A percentile compares a stretch with the other conserved stretches of the same genome.
Conservation (phyloP, 2,888 invertebrate genomes). For the Microplitis manilae region DNA sequence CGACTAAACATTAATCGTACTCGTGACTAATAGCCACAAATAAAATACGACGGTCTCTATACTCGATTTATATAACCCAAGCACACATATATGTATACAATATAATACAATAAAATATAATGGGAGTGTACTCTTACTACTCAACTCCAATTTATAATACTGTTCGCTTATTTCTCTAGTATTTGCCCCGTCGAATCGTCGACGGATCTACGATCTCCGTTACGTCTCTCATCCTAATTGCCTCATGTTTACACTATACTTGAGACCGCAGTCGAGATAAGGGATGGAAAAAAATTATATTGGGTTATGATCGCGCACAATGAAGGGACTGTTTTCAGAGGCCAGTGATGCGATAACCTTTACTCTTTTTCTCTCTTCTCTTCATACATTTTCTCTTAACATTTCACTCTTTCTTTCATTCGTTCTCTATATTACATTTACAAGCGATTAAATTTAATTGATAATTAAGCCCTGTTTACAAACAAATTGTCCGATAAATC, state of each 20-base stretch:
- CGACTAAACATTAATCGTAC: not conserved
- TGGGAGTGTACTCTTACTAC: not conserved
- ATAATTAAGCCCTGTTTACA: conserved; percentile 55
- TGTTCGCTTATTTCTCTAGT: conserved; percentile 23
- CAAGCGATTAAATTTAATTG: conserved; percentile 52
- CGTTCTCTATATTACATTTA: conserved; percentile 41
- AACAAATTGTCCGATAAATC: conserved; percentile 54
- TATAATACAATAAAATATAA: not conserved
- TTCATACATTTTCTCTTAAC: not conserved
- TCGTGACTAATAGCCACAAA: conserved; percentile 19
- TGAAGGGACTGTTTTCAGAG: conserved; percentile 51
- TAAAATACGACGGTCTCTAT: not conserved
- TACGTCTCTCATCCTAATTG: conserved; percentile 31
- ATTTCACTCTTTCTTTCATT: not conserved
- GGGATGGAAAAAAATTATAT: conserved; percentile 25
- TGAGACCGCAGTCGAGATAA: conserved; percentile 33
- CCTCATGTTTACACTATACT: conserved; percentile 36
- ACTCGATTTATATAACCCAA: not conserved
- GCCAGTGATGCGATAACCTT: conserved; percentile 54
- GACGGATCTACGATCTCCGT: conserved; percentile 15
- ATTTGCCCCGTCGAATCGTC: conserved; percentile 17
- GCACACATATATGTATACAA: not conserved
- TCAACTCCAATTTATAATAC: conserved; percentile 12
- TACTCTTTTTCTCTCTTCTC: conserved; percentile 18
- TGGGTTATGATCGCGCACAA: conserved; percentile 51